Percentiles rank a stretch among this genome's conserved stretches.
phyloP scores from a whole-genome alignment of 2,113 vertebrate species.

The Megaceryle maxima region DNA sequence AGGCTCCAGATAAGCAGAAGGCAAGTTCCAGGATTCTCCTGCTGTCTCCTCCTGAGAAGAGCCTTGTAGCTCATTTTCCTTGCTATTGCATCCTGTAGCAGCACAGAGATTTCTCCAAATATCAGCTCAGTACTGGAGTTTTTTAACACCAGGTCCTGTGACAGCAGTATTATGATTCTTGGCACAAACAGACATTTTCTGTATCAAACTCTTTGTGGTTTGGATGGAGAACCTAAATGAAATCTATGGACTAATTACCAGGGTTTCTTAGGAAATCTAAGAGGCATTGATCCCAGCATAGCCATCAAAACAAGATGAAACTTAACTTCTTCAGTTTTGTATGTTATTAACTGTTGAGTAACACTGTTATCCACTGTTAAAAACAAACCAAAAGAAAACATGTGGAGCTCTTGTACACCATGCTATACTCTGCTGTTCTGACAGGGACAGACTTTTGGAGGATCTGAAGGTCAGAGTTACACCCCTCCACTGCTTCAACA shows the following conservation, averaged over 20 bases:
- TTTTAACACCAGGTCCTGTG: not conserved
- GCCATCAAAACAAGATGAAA: not conserved
- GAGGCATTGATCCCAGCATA: not conserved
- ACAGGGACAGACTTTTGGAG: not conserved
- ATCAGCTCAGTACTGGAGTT: conserved; percentile 5
- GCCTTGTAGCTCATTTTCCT: not conserved
- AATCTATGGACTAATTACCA: not conserved
- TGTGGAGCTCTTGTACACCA: not conserved
- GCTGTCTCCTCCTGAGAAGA: not conserved
- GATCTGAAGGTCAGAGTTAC: not conserved
- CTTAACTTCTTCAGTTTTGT: not conserved
- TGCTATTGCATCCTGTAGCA: conserved; percentile 7
- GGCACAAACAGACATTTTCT: not conserved
- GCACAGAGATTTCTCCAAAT: conserved; percentile 27
- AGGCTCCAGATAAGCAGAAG: conserved; percentile 68
- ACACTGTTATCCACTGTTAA: not conserved
- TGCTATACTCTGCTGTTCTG: not conserved
- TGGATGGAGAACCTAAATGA: not conserved
- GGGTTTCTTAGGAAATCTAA: not conserved
- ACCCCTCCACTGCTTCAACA: rapidly evolving
- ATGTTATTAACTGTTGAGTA: not conserved
- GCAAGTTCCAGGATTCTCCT: conserved; percentile 2
- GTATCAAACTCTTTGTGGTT: not conserved
- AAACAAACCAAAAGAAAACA: not conserved
- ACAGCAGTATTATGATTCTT: not conserved